These are phyloP conservation scores for Alcis repandata DNA, from an alignment of 2,888 invertebrate genomes.

Conservation along the genomic window DNA sequence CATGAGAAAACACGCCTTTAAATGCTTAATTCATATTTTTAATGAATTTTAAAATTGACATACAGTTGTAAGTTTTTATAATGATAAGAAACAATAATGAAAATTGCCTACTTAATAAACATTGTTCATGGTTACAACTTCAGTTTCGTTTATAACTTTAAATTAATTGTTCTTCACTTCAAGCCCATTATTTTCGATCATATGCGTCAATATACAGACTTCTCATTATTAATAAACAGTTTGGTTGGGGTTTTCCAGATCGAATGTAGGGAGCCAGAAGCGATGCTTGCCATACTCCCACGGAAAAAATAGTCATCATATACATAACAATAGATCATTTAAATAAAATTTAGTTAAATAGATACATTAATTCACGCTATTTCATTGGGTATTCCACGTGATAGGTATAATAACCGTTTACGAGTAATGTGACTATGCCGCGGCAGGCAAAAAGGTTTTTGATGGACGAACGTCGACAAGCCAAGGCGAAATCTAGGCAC, in stretches of 20 bases:
- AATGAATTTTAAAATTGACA: constrained; percentile 11
- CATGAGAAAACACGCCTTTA: constrained; percentile 1
- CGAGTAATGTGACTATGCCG: not conserved
- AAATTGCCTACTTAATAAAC: too few species aligned
- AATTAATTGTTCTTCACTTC: too few species aligned
- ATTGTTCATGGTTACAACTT: too few species aligned
- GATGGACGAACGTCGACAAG: too few species aligned
- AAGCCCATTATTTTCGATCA: not conserved
- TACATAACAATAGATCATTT: not conserved
- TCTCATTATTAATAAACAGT: not conserved
- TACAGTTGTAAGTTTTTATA: not conserved
- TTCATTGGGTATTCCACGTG: not conserved
- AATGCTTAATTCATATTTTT: not conserved
- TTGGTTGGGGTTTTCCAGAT: too few species aligned
- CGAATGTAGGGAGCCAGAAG: too few species aligned
- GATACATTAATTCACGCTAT: not conserved
- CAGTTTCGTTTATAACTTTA: too few species aligned
- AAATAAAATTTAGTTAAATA: not conserved
- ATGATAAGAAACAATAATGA: not conserved
- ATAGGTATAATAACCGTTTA: too few species aligned
- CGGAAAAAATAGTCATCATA: not conserved
- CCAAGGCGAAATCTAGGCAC: too few species aligned
- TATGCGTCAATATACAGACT: not conserved
- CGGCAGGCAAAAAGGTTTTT: not conserved
- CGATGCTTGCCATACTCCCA: too few species aligned